Conservation (phyloP, 2,113 vertebrate genomes). For the Epinephelus cyanopodus region DNA sequence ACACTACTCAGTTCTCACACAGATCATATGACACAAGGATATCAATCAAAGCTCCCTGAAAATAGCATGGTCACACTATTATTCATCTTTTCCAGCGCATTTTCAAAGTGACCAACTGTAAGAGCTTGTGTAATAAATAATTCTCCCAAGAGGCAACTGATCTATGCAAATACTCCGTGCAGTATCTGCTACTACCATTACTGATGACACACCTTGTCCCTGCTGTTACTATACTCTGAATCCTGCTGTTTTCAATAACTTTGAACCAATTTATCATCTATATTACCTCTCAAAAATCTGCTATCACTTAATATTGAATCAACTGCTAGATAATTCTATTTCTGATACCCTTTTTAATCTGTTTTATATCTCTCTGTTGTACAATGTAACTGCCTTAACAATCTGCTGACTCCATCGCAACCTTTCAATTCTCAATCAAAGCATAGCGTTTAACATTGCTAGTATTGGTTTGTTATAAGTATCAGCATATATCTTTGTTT, state of each 20-base stretch:
- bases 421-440: background rate
- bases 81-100: background rate
- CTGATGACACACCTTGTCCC: constrained; percentile 9
- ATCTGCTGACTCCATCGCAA: background rate
- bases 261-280: background rate
- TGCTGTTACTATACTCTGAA: background rate
- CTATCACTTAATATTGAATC: background rate
- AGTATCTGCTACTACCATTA: too few relatives aligned
- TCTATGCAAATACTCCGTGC: too few relatives aligned
- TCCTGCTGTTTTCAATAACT: background rate
- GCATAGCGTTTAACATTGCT: background rate
- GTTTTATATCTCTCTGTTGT: background rate
- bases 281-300: background rate
- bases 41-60: constrained; percentile 2
- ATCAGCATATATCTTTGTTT: too few relatives aligned
- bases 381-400: background rate
- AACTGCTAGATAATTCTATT: background rate
- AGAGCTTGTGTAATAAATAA: background rate
- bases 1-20: background rate
- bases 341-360: background rate
- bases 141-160: background rate
- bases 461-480: background rate
- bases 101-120: background rate
- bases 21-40: constrained; percentile 10
- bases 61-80: background rate